Conservation (phyloP, 1,140 invertebrate genomes). For the Lasioglossum baleicum region DNA sequence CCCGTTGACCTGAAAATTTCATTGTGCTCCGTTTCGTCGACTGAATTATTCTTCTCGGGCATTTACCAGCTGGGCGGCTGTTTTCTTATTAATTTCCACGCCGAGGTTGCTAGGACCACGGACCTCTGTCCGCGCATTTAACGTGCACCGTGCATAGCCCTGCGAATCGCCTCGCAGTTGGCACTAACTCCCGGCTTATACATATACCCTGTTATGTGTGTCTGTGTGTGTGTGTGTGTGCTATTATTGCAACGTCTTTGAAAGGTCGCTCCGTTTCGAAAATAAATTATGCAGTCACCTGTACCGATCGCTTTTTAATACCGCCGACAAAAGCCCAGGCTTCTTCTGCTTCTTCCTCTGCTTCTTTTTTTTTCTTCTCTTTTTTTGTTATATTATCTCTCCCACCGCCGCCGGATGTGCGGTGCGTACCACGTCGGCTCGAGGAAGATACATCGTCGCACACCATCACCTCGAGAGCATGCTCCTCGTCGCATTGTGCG, state of each 20-base stretch:
- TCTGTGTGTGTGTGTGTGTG: slow-evolving; percentile 15
- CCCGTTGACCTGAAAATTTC: too few species aligned
- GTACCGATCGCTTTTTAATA: neutral
- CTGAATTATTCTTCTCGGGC: too few species aligned
- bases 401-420: neutral
- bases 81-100: neutral
- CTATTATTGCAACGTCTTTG: slow-evolving; percentile 67
- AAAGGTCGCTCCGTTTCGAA: slow-evolving; percentile 59
- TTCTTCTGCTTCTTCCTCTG: too few species aligned
- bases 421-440: too few species aligned
- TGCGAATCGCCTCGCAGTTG: slow-evolving; percentile 41
- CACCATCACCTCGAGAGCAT: neutral
- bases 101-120: neutral
- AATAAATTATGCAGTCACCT: slow-evolving; percentile 47
- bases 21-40: too few species aligned
- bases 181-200: slow-evolving; percentile 52
- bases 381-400: neutral
- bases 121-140: slow-evolving; percentile 1
- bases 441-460: too few species aligned
- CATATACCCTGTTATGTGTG: slow-evolving; percentile 26
- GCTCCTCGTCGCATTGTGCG: neutral
- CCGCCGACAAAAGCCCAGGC: too few species aligned
- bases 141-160: neutral
- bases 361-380: too few species aligned
- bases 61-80: neutral